Conservation (phyloP, 2,113 vertebrate genomes). For the Harpagus bidentatus region DNA sequence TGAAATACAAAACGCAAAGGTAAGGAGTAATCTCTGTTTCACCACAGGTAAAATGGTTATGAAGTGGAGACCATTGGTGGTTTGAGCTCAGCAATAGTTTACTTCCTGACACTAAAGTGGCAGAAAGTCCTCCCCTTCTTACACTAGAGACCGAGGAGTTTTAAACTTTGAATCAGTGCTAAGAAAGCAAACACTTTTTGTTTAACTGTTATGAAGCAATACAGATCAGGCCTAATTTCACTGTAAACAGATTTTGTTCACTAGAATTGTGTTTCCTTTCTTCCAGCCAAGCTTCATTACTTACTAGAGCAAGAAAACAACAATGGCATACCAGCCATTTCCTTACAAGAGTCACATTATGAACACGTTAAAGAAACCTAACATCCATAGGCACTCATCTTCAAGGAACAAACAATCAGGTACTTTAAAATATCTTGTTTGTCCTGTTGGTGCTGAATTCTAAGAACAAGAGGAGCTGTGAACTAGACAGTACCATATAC, state of each 20-base stretch:
- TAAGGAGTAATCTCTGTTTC: background rate
- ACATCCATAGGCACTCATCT: background rate
- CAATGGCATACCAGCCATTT: background rate
- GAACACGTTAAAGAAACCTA: background rate
- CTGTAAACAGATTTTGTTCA: background rate
- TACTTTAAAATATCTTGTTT: background rate
- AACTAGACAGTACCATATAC: background rate
- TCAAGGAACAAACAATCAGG: background rate
- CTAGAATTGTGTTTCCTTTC: background rate
- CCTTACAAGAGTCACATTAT: background rate
- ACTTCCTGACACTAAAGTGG: background rate
- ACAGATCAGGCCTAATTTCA: background rate
- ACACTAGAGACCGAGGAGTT: background rate
- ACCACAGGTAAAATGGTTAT: background rate
- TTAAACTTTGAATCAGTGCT: background rate
- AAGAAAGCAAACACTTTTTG: background rate
- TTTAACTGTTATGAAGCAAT: background rate
- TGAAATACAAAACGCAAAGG: fast-evolving
- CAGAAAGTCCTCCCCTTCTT: background rate
- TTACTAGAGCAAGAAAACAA: background rate
- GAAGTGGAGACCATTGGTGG: background rate
- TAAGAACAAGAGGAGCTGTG: background rate
- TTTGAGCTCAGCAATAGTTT: background rate
- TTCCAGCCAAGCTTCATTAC: background rate
- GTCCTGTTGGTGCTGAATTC: background rate